Percentiles rank a stretch among this genome's conserved stretches.
Conservation (phyloP, 2,797 vertebrate species). For the Mormyrops attenuatus region DNA sequence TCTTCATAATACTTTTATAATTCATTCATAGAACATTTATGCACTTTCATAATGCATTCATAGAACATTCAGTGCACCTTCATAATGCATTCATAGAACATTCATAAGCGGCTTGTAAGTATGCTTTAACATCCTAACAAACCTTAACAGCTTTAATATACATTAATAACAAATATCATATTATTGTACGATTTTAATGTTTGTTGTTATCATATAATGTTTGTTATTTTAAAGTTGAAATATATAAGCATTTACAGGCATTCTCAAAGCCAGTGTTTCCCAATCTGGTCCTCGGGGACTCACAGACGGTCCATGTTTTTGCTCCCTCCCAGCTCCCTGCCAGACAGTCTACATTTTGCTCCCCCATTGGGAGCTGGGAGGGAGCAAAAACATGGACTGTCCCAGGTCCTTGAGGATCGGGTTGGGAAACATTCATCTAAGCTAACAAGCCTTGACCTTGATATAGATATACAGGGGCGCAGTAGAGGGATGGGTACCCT, state of each 20-base stretch:
- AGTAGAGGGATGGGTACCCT: no score
- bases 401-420: neutral
- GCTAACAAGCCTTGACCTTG: neutral
- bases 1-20: neutral
- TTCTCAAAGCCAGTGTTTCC: neutral
- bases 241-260: neutral
- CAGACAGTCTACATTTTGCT: neutral
- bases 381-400: neutral
- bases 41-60: no score
- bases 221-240: neutral
- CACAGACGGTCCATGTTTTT: neutral
- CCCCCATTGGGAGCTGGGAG: neutral
- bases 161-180: neutral
- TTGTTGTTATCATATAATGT: neutral
- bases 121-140: neutral
- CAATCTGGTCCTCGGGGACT: neutral
- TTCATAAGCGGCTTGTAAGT: neutral
- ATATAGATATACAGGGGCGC: neutral
- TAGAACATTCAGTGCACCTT: no score
- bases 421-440: neutral
- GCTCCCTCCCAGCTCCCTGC: neutral
- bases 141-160: neutral
- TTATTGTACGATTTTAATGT: neutral
- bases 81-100: neutral
- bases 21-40: no score